A percentile compares a stretch with the other conserved stretches of the same genome.
Conservation (phyloP, 2,888 invertebrate genomes). For the Mermis nigrescens region DNA sequence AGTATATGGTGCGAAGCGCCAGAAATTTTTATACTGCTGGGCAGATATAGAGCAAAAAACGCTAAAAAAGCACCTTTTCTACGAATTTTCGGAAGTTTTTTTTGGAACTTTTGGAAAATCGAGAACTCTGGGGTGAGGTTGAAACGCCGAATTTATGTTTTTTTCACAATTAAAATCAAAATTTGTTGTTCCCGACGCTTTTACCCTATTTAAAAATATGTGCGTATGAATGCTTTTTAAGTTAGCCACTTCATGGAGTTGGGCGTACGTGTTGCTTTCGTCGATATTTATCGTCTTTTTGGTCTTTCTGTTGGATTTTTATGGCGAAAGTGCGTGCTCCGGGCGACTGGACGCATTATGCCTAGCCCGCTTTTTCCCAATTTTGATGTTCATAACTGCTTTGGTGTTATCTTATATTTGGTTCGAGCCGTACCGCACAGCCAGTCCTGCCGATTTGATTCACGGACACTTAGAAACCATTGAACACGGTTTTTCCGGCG, state of each 20-base stretch:
- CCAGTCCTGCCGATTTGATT: constrained; percentile 2
- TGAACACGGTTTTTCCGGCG: constrained; percentile 37
- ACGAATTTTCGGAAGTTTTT: too few relatives aligned
- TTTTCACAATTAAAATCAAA: too few relatives aligned
- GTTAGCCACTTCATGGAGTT: constrained; percentile 27
- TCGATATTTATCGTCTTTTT: constrained; percentile 33
- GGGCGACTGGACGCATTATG: constrained; percentile 31
- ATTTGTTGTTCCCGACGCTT: too few relatives aligned
- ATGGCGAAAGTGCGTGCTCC: constrained; percentile 35
- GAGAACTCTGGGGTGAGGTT: too few relatives aligned
- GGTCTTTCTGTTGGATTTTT: constrained; percentile 38
- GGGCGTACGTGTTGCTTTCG: background rate
- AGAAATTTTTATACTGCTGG: too few relatives aligned
- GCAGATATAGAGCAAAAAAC: too few relatives aligned
- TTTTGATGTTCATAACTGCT: constrained; percentile 34
- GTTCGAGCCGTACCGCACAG: constrained; percentile 29
- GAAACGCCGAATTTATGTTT: too few relatives aligned
- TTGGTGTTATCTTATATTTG: constrained; percentile 31
- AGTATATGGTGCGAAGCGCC: too few relatives aligned
- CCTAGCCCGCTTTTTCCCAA: constrained; percentile 33
- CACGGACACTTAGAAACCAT: constrained; percentile 16
- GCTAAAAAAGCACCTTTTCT: too few relatives aligned
- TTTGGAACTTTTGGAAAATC: too few relatives aligned
- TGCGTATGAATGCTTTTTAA: too few relatives aligned
- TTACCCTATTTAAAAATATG: too few relatives aligned